Conservation (phyloP, 2,888 invertebrate species). For the Lochmaea capreae region DNA sequence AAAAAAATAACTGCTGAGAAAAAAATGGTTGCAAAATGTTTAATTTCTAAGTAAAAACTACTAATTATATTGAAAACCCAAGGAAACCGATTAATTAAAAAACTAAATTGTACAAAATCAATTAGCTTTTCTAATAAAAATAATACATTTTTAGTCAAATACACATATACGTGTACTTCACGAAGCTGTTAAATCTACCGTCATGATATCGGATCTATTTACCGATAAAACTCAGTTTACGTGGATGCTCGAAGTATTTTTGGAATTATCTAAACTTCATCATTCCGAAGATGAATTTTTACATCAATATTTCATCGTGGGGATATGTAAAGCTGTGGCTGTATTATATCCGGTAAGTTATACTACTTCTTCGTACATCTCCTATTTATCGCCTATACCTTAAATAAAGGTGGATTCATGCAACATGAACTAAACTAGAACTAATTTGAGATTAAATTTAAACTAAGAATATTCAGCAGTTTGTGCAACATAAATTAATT, state of each 20-base stretch:
- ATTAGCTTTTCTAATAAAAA: constrained; percentile 9
- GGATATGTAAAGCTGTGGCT: constrained; percentile 76
- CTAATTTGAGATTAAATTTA: too few species aligned
- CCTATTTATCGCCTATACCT: too few species aligned
- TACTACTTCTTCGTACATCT: neutral
- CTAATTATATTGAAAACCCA: neutral
- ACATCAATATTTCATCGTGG: constrained; percentile 76
- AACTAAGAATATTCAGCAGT: too few species aligned
- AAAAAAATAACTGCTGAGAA: too few species aligned
- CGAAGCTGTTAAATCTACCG: constrained; percentile 74
- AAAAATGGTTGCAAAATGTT: too few species aligned
- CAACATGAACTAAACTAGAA: too few species aligned
- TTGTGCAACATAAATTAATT: too few species aligned
- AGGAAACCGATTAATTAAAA: neutral
- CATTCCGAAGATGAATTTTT: constrained; percentile 82
- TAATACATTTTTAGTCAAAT: constrained; percentile 58
- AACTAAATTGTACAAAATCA: neutral
- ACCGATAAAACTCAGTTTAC: constrained; percentile 80
- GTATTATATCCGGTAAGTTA: constrained; percentile 71
- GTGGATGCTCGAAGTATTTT: constrained; percentile 81
- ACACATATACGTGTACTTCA: constrained; percentile 67
- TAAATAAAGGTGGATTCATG: too few species aligned
- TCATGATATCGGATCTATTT: constrained; percentile 82
- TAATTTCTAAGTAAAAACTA: too few species aligned
- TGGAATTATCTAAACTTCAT: constrained; percentile 75